phyloP scores from a whole-genome alignment of 2,888 invertebrate genomes.

The Lasioglossum lativentre region DNA sequence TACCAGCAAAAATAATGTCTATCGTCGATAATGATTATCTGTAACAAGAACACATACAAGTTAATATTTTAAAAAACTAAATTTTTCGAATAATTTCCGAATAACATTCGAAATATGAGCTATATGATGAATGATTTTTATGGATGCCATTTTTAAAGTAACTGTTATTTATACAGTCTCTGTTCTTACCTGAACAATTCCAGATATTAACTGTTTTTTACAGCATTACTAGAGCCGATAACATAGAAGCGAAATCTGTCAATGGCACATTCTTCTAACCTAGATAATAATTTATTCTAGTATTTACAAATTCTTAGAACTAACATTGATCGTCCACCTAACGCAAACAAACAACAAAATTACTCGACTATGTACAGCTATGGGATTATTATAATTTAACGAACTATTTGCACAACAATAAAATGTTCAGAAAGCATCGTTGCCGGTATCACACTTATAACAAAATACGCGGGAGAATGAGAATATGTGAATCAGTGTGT shows the following conservation, averaged over 20 bases:
- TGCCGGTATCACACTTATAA: conserved; percentile 44
- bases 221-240: conserved; percentile 35
- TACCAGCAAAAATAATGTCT: too few relatives aligned
- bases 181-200: conserved; percentile 22
- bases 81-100: too few relatives aligned
- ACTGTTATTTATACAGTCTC: too few relatives aligned
- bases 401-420: conserved; percentile 19
- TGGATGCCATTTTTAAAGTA: too few relatives aligned
- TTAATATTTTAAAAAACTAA: too few relatives aligned
- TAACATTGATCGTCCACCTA: neutral
- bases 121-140: too few relatives aligned
- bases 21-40: too few relatives aligned
- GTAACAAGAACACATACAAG: too few relatives aligned
- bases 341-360: neutral
- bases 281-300: conserved; percentile 39
- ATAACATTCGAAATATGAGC: too few relatives aligned
- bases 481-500: conserved; percentile 58
- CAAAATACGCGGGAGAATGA: conserved; percentile 78
- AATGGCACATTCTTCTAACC: conserved; percentile 61
- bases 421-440: conserved; percentile 32
- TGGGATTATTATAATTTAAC: conserved; percentile 15
- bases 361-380: neutral
- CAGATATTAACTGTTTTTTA: conserved; percentile 13
- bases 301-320: neutral
- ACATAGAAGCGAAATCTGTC: conserved; percentile 57